Evolutionary conservation across 1,140 invertebrate genomes (phyloP).

Genomic region (Lasaia peninsularis): DNA sequence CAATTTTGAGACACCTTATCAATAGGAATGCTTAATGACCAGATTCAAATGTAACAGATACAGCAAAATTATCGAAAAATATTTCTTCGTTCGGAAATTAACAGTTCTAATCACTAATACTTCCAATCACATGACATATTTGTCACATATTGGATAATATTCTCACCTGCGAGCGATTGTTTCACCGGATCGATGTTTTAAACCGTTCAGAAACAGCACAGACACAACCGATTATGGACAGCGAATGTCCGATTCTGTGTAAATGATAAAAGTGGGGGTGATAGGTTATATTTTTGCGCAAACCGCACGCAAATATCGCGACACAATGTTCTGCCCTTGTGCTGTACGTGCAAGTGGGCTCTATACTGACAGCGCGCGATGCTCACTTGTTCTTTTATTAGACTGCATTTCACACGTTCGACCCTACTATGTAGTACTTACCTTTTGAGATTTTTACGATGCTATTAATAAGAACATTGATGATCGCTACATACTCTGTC

Average conservation of each 20-base stretch:
- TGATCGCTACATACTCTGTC: too few relatives aligned
- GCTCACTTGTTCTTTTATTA: constrained; percentile 61
- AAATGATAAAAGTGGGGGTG: constrained; percentile 38
- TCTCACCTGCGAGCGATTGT: constrained; percentile 49
- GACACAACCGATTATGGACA: constrained; percentile 46
- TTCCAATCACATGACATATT: constrained; percentile 43
- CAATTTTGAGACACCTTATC: background rate
- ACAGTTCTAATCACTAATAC: background rate
- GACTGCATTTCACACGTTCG: constrained; percentile 51
- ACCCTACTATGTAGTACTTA: background rate
- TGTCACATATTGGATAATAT: constrained; percentile 38
- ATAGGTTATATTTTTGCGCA: constrained; percentile 34
- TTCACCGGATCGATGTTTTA: constrained; percentile 30
- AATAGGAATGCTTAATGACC: background rate
- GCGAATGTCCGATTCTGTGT: constrained; percentile 37
- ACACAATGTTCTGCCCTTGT: constrained; percentile 43
- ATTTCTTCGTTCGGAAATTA: background rate
- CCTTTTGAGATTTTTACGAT: background rate
- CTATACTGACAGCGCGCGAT: constrained; percentile 62
- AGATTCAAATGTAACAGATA: background rate
- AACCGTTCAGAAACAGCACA: constrained; percentile 44
- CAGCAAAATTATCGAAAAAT: background rate
- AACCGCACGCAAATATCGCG: constrained; percentile 35
- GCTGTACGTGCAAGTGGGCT: constrained; percentile 43
- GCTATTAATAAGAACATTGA: too few relatives aligned